phyloP scores from a whole-genome alignment of 2,113 vertebrate genomes.

The Lepus timidus region DNA sequence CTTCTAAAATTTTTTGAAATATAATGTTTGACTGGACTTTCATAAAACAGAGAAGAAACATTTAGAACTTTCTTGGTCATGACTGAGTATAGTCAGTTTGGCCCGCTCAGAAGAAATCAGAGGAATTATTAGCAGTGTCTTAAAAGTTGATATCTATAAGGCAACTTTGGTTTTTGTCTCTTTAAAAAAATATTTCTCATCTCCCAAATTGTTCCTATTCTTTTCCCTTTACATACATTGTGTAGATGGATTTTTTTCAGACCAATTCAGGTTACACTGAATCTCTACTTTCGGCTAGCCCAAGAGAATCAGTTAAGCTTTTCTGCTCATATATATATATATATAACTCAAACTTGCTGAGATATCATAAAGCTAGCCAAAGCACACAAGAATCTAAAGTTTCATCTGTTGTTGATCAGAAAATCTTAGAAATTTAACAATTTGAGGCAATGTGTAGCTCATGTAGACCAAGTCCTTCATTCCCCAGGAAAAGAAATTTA shows the following conservation, averaged over 20 bases:
- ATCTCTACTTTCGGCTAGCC: background rate
- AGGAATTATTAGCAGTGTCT: too few species aligned
- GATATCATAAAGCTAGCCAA: background rate
- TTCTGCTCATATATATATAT: background rate
- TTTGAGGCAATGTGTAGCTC: background rate
- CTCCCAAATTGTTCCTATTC: background rate
- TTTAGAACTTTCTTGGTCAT: background rate
- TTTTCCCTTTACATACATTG: fast-evolving
- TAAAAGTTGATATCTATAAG: fast-evolving
- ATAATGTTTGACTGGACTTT: background rate
- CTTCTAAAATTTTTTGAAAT: background rate
- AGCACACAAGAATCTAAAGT: background rate
- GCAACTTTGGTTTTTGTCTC: background rate
- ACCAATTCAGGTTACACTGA: fast-evolving
- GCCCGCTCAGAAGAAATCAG: background rate
- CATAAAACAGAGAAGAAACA: background rate
- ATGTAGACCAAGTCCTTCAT: background rate
- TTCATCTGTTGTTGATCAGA: background rate
- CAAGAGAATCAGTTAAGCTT: background rate
- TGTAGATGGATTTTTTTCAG: background rate
- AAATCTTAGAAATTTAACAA: background rate
- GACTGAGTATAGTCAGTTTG: background rate
- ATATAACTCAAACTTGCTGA: background rate
- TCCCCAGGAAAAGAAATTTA: background rate
- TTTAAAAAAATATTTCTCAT: background rate